These are phyloP conservation scores for Psephotus haematonotus DNA, from an alignment of 2,113 vertebrate species.

Conservation along the genomic window DNA sequence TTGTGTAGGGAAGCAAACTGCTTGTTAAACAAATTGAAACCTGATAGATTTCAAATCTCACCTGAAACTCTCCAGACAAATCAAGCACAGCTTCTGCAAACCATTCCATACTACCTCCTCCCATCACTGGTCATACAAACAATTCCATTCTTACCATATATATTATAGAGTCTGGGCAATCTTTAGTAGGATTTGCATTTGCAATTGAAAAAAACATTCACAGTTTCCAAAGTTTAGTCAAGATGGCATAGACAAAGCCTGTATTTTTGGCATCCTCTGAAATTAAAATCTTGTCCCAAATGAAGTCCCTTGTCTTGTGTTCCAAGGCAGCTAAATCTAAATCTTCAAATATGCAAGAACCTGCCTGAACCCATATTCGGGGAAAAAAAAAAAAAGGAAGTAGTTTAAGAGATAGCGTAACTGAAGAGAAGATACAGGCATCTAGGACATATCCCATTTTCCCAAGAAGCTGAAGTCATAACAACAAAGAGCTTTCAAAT, in stretches of 20 bases:
- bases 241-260: background rate
- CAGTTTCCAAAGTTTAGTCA: background rate
- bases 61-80: conserved; percentile 1
- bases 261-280: background rate
- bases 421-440: background rate
- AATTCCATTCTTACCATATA: background rate
- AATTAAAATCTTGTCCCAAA: background rate
- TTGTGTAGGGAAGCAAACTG: background rate
- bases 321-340: background rate
- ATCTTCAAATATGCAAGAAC: background rate
- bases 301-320: background rate
- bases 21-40: conserved; percentile 18
- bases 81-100: background rate
- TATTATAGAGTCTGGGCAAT: background rate
- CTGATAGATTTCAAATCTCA: conserved; percentile 20
- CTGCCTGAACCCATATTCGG: background rate
- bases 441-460: background rate
- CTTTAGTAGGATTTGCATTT: background rate
- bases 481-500: background rate
- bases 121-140: background rate
- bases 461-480: background rate
- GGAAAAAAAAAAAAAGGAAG: background rate
- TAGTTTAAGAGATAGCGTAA: background rate
- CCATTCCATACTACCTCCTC: background rate
- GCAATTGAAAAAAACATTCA: background rate